Percentiles rank a stretch among this genome's conserved stretches.
Conservation (phyloP, 2,888 invertebrate species). For the Catocala fraxini region DNA sequence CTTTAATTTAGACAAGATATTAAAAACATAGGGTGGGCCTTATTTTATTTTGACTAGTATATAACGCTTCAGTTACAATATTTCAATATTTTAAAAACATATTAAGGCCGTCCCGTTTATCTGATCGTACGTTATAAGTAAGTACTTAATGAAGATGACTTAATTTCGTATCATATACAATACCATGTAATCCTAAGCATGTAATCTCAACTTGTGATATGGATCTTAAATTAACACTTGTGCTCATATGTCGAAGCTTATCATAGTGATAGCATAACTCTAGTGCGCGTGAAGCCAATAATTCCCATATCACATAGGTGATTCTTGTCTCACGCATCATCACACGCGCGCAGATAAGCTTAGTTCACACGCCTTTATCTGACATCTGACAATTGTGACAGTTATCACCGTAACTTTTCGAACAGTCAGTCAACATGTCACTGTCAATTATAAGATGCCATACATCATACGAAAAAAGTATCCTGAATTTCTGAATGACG, state of each 20-base stretch:
- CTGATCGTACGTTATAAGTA: too few species aligned
- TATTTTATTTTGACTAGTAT: too few species aligned
- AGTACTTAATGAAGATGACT: too few species aligned
- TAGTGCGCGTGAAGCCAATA: slow-evolving; percentile 15
- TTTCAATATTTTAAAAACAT: too few species aligned
- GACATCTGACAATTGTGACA: slow-evolving; percentile 65
- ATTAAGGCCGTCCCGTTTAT: too few species aligned
- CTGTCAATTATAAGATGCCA: slow-evolving; percentile 35
- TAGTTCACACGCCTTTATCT: slow-evolving; percentile 75
- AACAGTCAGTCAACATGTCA: slow-evolving; percentile 63
- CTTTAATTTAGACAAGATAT: too few species aligned
- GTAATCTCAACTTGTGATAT: too few species aligned
- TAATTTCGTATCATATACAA: too few species aligned
- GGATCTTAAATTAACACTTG: not conserved
- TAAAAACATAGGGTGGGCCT: too few species aligned
- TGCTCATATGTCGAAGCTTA: slow-evolving; percentile 10
- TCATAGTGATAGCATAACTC: slow-evolving; percentile 17
- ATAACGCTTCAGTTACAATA: too few species aligned
- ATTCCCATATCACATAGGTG: slow-evolving; percentile 34
- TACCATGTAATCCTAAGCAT: too few species aligned
- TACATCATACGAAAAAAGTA: slow-evolving; percentile 26
- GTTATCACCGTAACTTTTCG: slow-evolving; percentile 60
- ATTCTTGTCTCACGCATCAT: slow-evolving; percentile 48
- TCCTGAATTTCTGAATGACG: slow-evolving; percentile 1
- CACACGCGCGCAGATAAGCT: slow-evolving; percentile 63